phyloP scores from a whole-genome alignment of 2,888 invertebrate species.

The Gnatocerus cornutus region DNA sequence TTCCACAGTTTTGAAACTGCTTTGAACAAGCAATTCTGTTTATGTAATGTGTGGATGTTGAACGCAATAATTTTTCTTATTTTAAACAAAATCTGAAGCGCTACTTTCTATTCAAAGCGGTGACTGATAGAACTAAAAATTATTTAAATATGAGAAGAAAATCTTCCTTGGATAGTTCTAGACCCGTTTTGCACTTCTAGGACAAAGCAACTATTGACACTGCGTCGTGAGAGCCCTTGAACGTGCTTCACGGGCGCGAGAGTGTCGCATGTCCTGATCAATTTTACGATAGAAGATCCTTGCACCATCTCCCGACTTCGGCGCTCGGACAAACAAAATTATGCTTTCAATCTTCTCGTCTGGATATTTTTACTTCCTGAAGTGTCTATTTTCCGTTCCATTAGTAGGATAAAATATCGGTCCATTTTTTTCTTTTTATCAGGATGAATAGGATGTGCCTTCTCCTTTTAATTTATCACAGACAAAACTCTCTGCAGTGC shows the following conservation, averaged over 20 bases:
- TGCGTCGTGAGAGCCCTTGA: not conserved
- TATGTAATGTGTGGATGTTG: too few species aligned
- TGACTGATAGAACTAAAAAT: too few species aligned
- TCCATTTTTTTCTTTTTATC: constrained; percentile 45
- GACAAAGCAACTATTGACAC: not conserved
- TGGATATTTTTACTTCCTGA: constrained; percentile 44
- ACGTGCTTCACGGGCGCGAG: not conserved
- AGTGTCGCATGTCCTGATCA: constrained; percentile 23
- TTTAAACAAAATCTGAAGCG: too few species aligned
- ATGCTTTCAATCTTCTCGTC: constrained; percentile 42
- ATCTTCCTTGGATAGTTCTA: too few species aligned
- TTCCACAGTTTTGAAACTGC: too few species aligned
- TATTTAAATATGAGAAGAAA: too few species aligned
- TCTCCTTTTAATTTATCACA: constrained; percentile 49
- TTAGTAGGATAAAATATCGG: constrained; percentile 47
- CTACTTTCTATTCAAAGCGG: too few species aligned
- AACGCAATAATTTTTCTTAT: too few species aligned
- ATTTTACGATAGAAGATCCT: constrained; percentile 8
- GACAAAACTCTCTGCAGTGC: constrained; percentile 16
- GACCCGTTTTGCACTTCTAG: not conserved
- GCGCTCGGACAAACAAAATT: constrained; percentile 35
- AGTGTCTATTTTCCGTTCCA: constrained; percentile 47
- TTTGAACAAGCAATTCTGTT: too few species aligned
- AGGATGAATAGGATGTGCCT: constrained; percentile 37
- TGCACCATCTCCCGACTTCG: not conserved